Evolutionary conservation across 2,113 vertebrate species (phyloP), one percentile per base, ranked within the genome.

Genomic region (Sigmodon hispidus): DNA sequence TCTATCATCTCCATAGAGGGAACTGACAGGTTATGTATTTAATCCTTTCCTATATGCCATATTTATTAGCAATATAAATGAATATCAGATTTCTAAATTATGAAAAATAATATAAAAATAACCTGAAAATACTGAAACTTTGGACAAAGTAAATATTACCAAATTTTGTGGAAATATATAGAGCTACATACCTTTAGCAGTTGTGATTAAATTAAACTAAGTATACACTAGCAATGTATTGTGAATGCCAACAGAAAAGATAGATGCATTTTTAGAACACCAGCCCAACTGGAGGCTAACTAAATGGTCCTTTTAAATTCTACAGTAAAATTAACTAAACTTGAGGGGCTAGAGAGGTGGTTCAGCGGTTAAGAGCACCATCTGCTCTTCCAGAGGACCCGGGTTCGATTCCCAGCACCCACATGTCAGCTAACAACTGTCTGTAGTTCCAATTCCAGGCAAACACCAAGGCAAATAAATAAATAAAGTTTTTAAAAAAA

Each of bases 101-200:
- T 91, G 50, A 83, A 90, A 96, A 84, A 79, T 86, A 61, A 67
- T 69, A 93, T 65, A 87, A n/a, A 91, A 88, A 72, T 94, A 97
- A 94, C 65, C n/a, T n/a, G 48, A 91, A 94, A 96, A 85, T 95
- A 80, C 31, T 95, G 34, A 95, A 96, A 90, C 70, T 80, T 8
- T 69, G 70, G 22, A 73, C 24, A 94, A 95, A 95, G 69, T 81
- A 31, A 90, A 79, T n/a, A 48, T 40, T 92, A n/a, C 34, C 40
- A 8, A 80, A 80, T 84, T 92, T 83, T 94, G 85, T 2, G 93
- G 76, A 89, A 90, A 88, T 89, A 76, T 26, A 17, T 52, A 87
- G 40, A 65, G 43, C 72, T 55, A 73, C 48, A 79, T 73, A 77
- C 19, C 12, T 52, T 96, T 93, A 94, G 52, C n/a, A 93, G 76